Evolutionary conservation across 2,797 vertebrate genomes (phyloP), one percentile per base, ranked within the genome.

Genomic region (Trematomus bernacchii): DNA sequence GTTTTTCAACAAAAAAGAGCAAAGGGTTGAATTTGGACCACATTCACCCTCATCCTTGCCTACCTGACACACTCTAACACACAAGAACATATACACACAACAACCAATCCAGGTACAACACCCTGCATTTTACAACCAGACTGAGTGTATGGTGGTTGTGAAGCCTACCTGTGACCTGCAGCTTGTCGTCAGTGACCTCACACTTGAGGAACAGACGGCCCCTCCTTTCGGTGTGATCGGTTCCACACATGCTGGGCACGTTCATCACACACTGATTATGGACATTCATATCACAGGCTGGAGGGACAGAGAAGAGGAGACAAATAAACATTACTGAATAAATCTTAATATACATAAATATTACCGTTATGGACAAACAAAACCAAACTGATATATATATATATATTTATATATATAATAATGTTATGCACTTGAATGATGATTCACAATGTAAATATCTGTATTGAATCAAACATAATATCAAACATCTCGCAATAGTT

Each of bases 201-300:
- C 96, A 97, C 90, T 97, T 99, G 89, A 99, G 93, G 80, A 88
- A 97, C 69, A 99, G 83, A 46, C 98, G 95, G 0, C 98, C 98
- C 79, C 98, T 94, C 86, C 96, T 95, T 88, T 99, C 98, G 0
- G 97, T 99, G 94, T 97, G 92, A 85, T 99, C 98, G 61, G 94
- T 99, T 50, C 98, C 98, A 46, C 98, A 99, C 84, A 99, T 93
- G 90, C 97, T 99, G n/a, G 98, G 98, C 69, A 99, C 98, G 0
- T 98, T 99, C 82, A 99, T 96, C 3, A 99, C 98, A 2, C 97
- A 99, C 74, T 96, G 95, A 55, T 99, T 99, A 82, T 99, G 98
- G 37, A 99, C 98, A 0, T 99, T 99, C 97, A 99, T 99, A 10
- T 99, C 98, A 19, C 98, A 99, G 80, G 98, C 98, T 99, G 95